phyloP scores from a whole-genome alignment of 2,888 invertebrate species.

The Morpho deidamia region DNA sequence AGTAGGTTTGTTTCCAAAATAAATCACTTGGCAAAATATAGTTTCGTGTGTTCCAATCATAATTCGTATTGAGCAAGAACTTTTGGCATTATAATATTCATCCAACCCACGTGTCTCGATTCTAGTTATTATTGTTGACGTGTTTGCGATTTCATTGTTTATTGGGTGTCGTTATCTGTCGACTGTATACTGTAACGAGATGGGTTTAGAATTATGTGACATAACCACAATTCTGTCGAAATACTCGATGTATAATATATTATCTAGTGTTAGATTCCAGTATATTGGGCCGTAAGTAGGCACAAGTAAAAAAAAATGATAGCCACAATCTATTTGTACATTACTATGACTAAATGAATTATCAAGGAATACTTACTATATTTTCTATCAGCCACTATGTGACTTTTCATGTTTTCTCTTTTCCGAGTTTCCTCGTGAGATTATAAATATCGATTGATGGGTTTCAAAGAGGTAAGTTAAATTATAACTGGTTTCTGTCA shows the following conservation, averaged over 20 bases:
- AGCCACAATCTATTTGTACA: too few species aligned
- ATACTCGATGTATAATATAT: neutral
- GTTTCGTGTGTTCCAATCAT: constrained; percentile 9
- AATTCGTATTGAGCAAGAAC: constrained; percentile 32
- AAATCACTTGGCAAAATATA: neutral
- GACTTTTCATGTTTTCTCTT: too few species aligned
- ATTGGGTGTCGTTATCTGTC: constrained; percentile 37
- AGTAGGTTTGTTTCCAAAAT: neutral
- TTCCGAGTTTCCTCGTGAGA: too few species aligned
- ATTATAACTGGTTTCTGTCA: too few species aligned
- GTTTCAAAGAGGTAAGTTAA: too few species aligned
- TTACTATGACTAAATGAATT: too few species aligned
- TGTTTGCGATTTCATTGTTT: constrained; percentile 43
- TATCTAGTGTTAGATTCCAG: neutral
- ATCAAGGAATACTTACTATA: too few species aligned
- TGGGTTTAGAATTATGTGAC: constrained; percentile 26
- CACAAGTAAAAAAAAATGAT: too few species aligned
- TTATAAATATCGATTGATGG: too few species aligned
- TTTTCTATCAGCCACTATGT: too few species aligned
- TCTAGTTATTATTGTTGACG: constrained; percentile 37
- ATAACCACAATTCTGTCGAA: neutral
- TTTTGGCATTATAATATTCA: constrained; percentile 35
- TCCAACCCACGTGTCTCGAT: constrained; percentile 41
- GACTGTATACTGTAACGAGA: constrained; percentile 31
- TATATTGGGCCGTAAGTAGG: too few species aligned